Evolutionary conservation across 1,140 invertebrate genomes (phyloP).

Genomic region (roundworm (Caenorhabditis elegans)): DNA sequence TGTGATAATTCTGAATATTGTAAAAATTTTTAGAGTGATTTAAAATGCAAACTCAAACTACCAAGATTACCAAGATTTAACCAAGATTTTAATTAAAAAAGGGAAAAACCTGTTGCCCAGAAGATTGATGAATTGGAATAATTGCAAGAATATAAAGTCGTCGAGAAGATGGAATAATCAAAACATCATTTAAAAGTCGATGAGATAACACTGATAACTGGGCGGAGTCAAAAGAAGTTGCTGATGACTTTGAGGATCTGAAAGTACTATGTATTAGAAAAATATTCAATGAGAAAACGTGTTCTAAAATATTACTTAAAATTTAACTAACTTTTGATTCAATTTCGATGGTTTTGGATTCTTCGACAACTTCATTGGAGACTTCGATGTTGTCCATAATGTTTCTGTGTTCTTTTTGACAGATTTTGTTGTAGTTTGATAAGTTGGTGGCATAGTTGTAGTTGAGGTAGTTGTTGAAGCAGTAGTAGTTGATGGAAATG

Average conservation of each 20-base stretch:
- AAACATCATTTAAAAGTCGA: slow-evolving; percentile 56
- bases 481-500: neutral
- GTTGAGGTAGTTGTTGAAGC: neutral
- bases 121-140: slow-evolving; percentile 49
- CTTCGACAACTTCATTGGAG: slow-evolving; percentile 1
- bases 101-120: neutral
- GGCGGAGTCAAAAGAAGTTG: slow-evolving; percentile 18
- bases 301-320: too few relatives aligned
- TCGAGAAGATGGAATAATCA: slow-evolving; percentile 56
- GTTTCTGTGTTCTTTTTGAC: neutral
- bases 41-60: too few relatives aligned
- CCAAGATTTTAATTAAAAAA: neutral
- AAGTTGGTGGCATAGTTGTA: neutral
- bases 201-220: slow-evolving; percentile 53
- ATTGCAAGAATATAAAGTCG: slow-evolving; percentile 56
- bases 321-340: neutral
- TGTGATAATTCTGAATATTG: too few relatives aligned
- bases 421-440: neutral
- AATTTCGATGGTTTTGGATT: slow-evolving; percentile 1
- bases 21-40: too few relatives aligned
- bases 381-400: slow-evolving; percentile 2
- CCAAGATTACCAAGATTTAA: neutral
- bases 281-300: too few relatives aligned
- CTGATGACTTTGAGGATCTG: neutral
- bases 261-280: too few relatives aligned